These are phyloP conservation scores for Platorchestia sp. DNA, from an alignment of 1,140 invertebrate species.

Conservation along the genomic window DNA sequence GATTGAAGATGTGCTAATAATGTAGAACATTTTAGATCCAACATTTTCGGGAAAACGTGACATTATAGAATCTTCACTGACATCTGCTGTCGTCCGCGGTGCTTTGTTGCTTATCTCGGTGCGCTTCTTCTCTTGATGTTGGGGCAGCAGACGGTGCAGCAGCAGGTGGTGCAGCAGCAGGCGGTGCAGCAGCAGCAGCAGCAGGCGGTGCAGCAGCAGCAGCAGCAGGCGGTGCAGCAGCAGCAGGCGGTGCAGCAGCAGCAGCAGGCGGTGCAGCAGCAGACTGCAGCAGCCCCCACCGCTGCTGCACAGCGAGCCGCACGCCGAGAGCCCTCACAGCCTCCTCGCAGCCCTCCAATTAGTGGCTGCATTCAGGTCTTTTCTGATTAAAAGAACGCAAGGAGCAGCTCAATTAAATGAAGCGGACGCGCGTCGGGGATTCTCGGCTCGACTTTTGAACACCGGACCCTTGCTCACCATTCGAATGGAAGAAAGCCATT, in stretches of 20 bases:
- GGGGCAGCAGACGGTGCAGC: no score
- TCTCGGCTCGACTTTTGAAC: neutral
- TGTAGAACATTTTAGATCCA: neutral
- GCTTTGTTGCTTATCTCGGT: neutral
- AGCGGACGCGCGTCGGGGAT: neutral
- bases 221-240: no score
- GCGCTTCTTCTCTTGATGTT: no score
- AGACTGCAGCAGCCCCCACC: no score
- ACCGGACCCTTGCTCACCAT: neutral
- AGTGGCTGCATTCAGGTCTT: neutral
- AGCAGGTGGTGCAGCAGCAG: neutral
- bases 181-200: neutral
- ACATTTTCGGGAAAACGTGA: neutral
- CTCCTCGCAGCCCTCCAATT: neutral
- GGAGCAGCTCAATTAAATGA: neutral
- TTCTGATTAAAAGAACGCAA: neutral
- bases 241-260: no score
- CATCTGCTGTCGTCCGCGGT: neutral
- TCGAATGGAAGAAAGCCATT: neutral
- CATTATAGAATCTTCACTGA: neutral
- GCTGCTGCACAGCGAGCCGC: neutral
- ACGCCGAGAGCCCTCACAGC: neutral
- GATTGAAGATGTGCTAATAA: neutral
- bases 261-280: no score
- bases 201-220: no score